These are phyloP conservation scores for Pangasius krempfi DNA, from an alignment of 2,797 vertebrate species.

Conservation along the genomic window DNA sequence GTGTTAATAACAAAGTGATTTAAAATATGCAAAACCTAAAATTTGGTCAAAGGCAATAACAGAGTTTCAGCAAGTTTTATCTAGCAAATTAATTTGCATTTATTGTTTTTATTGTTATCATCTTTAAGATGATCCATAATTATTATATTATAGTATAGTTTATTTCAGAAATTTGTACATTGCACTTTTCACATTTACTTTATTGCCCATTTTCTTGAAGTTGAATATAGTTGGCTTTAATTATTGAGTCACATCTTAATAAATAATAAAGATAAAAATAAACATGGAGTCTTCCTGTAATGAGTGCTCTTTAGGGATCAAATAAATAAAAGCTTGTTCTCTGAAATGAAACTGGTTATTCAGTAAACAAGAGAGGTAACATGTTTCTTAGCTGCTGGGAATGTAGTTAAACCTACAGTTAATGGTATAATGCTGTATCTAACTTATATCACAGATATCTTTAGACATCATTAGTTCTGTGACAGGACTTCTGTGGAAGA, in stretches of 20 bases:
- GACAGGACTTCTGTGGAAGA: constrained; percentile 29
- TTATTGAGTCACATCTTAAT: background rate
- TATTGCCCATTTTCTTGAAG: background rate
- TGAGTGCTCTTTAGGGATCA: background rate
- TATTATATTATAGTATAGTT: background rate
- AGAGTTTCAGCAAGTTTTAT: background rate
- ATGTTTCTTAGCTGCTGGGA: background rate
- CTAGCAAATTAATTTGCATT: background rate
- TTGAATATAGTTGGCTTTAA: background rate
- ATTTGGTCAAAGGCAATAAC: background rate
- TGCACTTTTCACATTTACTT: background rate
- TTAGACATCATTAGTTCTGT: constrained; percentile 43
- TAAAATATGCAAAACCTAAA: background rate
- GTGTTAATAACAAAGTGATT: background rate
- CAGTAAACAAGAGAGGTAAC: background rate
- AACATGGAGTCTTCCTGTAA: background rate
- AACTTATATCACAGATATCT: constrained; percentile 25
- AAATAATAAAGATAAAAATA: background rate
- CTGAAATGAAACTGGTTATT: background rate
- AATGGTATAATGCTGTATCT: background rate
- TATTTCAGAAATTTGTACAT: background rate
- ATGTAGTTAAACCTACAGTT: background rate
- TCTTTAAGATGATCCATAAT: background rate
- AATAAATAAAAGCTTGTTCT: background rate
- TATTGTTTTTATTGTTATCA: too few relatives aligned